Base-by-base conservation (phyloP, 2,888 invertebrate genomes). In the Dinocampus coccinellae region DNA sequence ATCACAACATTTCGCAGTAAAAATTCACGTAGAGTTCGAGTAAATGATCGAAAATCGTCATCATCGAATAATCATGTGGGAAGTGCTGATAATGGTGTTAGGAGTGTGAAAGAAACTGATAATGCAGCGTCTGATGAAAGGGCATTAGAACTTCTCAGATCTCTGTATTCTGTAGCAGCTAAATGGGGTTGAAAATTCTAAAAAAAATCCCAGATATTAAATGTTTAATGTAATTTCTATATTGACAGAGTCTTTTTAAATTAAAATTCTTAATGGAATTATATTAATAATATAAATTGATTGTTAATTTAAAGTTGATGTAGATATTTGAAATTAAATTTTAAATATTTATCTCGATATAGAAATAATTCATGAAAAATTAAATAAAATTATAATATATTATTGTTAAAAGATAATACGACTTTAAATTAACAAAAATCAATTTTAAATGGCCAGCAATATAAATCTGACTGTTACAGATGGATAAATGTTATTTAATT, bases 91-190 rank as follows among this genome's bases (percentile, higher is more conserved):
- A 85, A 81, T 61, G 78, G 73, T 81, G 85, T 65, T 81, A 88
- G 78, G 2, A 81, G 84, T 33, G 89, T 90, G 58, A 78, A 74
- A 84, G 26, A 76, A n/a, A 42, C 83, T n/a, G 83, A 83, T 87
- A 89, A 75, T 78, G 84, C 82, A 83, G 90, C 77, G 66, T 92
- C 95, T 13, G 95, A 95, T 82, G 92, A 92, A 24, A 90, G 95
- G 85, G 95, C 95, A 13, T 88, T 96, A 80, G 95, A 95, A 88
- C 89, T 96, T 78, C 90, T 96, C 83, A 92, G 94, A 88, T 95
- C 95, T 75, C 89, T 96, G 70, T 96, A 95, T 88, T 92, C 94
- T 75, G 92, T 96, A 85, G 95, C 95, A 70, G 94, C 95, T 22
- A 92, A 93, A 88, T 95, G 95, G 91, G 94, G 94, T 80, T 91